phyloP scores from a whole-genome alignment of 2,797 vertebrate genomes.

The Cichlasoma orientale region DNA sequence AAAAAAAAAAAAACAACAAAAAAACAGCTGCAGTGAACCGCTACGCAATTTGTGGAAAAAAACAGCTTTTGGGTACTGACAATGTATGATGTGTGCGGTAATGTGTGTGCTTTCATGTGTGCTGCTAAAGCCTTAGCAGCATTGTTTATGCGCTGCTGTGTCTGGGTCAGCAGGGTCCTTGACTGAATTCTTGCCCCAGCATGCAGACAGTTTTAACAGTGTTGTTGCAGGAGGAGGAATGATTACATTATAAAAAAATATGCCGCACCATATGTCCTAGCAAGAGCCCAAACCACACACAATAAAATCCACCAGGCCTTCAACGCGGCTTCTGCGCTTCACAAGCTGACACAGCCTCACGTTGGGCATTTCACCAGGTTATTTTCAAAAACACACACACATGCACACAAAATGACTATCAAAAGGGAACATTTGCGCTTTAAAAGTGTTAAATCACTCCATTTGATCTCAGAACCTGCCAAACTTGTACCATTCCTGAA shows the following conservation, averaged over 20 bases:
- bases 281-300: conserved; percentile 55
- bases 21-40: background rate
- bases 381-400: conserved; percentile 3
- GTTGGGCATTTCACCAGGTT: conserved; percentile 42
- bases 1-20: background rate
- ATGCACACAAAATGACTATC: conserved; percentile 12
- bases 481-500: background rate
- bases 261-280: conserved; percentile 61
- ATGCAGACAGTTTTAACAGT: conserved; percentile 70
- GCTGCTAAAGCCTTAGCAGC: conserved; percentile 37
- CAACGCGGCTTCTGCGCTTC: conserved; percentile 25
- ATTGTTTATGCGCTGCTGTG: conserved; percentile 72
- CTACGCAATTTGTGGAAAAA: background rate
- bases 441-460: conserved; percentile 16
- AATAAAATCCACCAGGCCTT: conserved; percentile 40
- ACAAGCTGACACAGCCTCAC: conserved; percentile 34
- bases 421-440: conserved; percentile 20
- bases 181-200: conserved; percentile 74
- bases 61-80: conserved; percentile 11
- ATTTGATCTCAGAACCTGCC: conserved; percentile 19
- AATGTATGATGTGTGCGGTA: conserved; percentile 10
- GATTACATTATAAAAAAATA: conserved; percentile 76
- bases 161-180: conserved; percentile 66
- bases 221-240: conserved; percentile 71
- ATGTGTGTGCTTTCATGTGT: conserved; percentile 27